Base-by-base conservation (phyloP, 1,140 invertebrate genomes). In the Mercenaria mercenaria region DNA sequence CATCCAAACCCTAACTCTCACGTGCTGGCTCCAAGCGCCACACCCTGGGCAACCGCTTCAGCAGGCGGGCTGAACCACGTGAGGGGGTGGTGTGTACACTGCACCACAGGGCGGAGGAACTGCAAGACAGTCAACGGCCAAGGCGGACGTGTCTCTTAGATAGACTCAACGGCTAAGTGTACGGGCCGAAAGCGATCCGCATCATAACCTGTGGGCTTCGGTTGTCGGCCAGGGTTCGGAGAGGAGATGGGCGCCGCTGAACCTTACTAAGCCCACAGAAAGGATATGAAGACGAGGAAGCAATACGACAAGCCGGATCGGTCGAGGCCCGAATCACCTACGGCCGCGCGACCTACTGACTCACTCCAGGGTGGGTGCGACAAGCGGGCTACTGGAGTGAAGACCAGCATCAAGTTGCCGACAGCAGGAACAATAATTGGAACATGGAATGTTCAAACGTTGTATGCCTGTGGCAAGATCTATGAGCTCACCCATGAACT, bases 51-150 rank as follows among this genome's bases (percentile, higher is more conserved):
- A 29, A 88, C 50, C 59, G 52, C 56, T 79, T 88, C 72, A 79
- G 74, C 85, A 79, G 81, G 81, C 64, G 81, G 81, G 81, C 81
- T 64, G 79, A 88, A 79, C 85, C 72, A 88, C 50, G 85, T 77
- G 74, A 88, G 74, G 74, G 69, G 84, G 84, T 87, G 69, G 52
- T 87, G 84, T 76, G 76, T 47, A 87, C 84, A 87, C 72, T 76
- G 72, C 69, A 87, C 72, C 47, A 87, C 67, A 56, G 52, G 84
- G 84, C 47, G 50, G 41, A 87, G 56, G 82, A 72, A n/a, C 41
- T 84, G 34, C 64, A n/a, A 80, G 77, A 52, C 61, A n/a, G n/a
- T n/a, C n/a, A n/a, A n/a, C n/a, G n/a, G 83, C 72, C 83, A 74
- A 37, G 47, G 50, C 79, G 15, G 79, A 81, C 23, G 83, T 0